Percentiles rank a stretch among this genome's conserved stretches.
These are phyloP conservation scores for Herpetotheres cachinnans DNA, from an alignment of 2,113 vertebrate species.

Conservation along the genomic window DNA sequence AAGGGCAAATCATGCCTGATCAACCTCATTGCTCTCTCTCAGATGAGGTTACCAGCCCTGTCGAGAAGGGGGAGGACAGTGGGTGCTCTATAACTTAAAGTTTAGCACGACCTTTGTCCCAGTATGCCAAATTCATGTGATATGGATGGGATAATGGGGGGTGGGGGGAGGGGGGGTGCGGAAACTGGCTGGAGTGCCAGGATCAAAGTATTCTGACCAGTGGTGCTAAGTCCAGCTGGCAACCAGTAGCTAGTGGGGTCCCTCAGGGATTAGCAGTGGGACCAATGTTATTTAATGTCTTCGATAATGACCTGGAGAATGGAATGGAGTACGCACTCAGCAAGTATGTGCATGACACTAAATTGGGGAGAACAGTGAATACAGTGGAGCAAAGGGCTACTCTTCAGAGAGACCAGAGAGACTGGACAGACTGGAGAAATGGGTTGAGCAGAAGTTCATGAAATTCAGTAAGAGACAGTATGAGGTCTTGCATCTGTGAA, in stretches of 20 bases:
- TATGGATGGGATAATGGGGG: background rate
- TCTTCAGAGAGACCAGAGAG: background rate
- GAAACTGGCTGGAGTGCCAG: background rate
- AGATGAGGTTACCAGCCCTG: background rate
- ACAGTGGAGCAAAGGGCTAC: background rate
- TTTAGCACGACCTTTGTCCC: background rate
- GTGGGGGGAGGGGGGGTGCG: too few species aligned
- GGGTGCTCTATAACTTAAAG: background rate
- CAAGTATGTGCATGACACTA: background rate
- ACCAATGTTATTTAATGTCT: background rate
- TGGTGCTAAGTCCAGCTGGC: background rate
- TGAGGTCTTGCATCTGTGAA: background rate
- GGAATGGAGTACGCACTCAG: background rate
- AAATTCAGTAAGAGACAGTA: background rate
- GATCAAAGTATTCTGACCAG: background rate
- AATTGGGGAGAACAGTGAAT: background rate
- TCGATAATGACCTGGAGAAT: background rate
- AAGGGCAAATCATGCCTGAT: background rate
- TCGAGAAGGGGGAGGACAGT: background rate
- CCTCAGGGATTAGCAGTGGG: background rate
- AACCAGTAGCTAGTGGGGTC: background rate
- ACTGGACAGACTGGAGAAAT: background rate
- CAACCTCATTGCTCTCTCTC: background rate
- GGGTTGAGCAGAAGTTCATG: background rate
- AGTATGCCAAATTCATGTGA: background rate